Evolutionary conservation across 2,888 invertebrate species (phyloP).

Genomic region (Ochlodes sylvanus): DNA sequence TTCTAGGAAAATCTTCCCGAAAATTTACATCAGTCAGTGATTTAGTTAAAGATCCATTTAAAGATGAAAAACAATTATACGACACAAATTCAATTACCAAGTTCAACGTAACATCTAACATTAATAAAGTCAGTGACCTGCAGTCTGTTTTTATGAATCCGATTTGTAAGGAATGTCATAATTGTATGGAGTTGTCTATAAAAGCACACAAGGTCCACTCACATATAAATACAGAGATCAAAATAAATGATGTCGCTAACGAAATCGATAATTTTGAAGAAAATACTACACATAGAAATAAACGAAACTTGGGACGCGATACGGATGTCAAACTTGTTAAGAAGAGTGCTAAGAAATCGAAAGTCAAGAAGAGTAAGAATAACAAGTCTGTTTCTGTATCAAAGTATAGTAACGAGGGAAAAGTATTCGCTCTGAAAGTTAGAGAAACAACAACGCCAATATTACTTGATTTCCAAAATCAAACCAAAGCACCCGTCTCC

Average conservation of each 20-base stretch:
- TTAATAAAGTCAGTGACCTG: slow-evolving; percentile 48
- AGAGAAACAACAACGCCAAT: slow-evolving; percentile 53
- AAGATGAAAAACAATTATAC: neutral
- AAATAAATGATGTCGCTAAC: slow-evolving; percentile 48
- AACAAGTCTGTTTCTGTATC: slow-evolving; percentile 58
- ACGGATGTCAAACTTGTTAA: slow-evolving; percentile 37
- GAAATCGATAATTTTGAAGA: slow-evolving; percentile 47
- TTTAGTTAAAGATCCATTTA: neutral
- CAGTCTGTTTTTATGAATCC: slow-evolving; percentile 54
- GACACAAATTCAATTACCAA: slow-evolving; percentile 49
- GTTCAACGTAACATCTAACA: slow-evolving; percentile 47
- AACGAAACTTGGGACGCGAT: slow-evolving; percentile 46
- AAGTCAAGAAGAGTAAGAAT: slow-evolving; percentile 52
- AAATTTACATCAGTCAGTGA: neutral
- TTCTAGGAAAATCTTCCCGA: slow-evolving; percentile 39
- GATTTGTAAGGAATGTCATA: slow-evolving; percentile 55
- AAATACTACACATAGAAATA: slow-evolving; percentile 47
- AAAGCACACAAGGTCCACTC: slow-evolving; percentile 50
- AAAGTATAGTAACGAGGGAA: slow-evolving; percentile 60
- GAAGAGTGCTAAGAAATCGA: slow-evolving; percentile 44
- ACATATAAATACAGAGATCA: slow-evolving; percentile 42
- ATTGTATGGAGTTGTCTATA: slow-evolving; percentile 63
- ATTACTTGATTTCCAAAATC: slow-evolving; percentile 42
- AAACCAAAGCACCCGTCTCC: slow-evolving; percentile 40
- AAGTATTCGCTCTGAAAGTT: slow-evolving; percentile 65